A percentile compares a stretch with the other conserved stretches of the same genome.
Conservation (phyloP, 2,888 invertebrate species). For the Drosophila neutralis region DNA sequence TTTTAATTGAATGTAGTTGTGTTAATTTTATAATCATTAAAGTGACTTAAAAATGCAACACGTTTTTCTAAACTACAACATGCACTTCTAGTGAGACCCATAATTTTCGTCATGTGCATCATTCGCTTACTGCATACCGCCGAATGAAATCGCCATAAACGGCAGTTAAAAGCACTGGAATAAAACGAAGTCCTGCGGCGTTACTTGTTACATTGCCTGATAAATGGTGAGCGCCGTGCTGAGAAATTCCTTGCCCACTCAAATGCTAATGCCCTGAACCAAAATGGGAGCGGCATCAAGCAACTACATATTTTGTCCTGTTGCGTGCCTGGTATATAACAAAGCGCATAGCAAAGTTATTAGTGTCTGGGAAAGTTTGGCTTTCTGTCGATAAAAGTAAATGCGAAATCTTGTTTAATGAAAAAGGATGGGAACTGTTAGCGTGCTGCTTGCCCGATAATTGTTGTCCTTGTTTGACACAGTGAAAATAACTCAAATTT, state of each 20-base stretch:
- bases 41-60: neutral
- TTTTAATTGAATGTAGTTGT: neutral
- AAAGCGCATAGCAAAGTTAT: conserved; percentile 64
- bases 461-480: conserved; percentile 48
- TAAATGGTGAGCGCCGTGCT: conserved; percentile 52
- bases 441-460: conserved; percentile 33
- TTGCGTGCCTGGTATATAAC: conserved; percentile 43
- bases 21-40: neutral
- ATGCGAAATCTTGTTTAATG: conserved; percentile 56
- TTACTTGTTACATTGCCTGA: conserved; percentile 67
- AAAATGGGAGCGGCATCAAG: neutral
- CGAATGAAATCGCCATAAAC: conserved; percentile 53
- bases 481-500: conserved; percentile 53
- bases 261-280: conserved; percentile 16
- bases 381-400: conserved; percentile 53
- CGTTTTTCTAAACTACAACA: neutral
- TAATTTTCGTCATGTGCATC: conserved; percentile 29
- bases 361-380: conserved; percentile 50
- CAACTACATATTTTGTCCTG: conserved; percentile 48
- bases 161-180: conserved; percentile 61
- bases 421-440: conserved; percentile 17
- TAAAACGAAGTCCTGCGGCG: conserved; percentile 64
- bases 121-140: conserved; percentile 34
- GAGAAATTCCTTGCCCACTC: conserved; percentile 25
- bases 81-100: neutral